Evolutionary conservation across 1,140 invertebrate genomes (phyloP), one percentile per base, ranked within the genome.

Genomic region (Diabrotica virgifera): DNA sequence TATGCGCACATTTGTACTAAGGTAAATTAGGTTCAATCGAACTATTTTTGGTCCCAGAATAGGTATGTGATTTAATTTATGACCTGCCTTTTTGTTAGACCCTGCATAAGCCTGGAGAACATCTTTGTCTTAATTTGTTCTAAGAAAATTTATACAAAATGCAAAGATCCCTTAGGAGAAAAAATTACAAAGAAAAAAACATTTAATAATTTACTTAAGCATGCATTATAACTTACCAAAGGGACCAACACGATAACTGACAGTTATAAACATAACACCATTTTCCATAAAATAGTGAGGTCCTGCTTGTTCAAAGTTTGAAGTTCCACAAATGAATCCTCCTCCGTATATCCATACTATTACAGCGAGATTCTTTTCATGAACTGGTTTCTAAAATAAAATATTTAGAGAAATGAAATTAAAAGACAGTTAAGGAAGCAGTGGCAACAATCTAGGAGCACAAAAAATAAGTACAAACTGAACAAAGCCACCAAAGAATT

Each of bases 321-420:
- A 51, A 14, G 54, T 12, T 6, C 67, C 67, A 11, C 52, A n/a
- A 8, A 51, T 51, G 51, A 65, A 69, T 35, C 60, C 67, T 36
- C 67, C 67, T 24, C 67, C 67, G 40, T 69, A 55, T 7, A 69
- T 52, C 13, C 52, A 63, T 7, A 65, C 55, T 64, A 69, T 69
- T 4, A 69, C 67, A 10, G 67, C 55, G n/a, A 62, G 50, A 40
- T 59, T 52, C 9, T 40, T 50, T 58, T 64, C 60, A 40, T 60
- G 7, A 13, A 56, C 3, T 50, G 62, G 54, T 52, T 65, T 35
- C 63, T 65, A 40, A 14, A 52, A 64, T 8, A n/a, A n/a, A n/a
- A n/a, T n/a, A n/a, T n/a, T n/a, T n/a, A n/a, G n/a, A n/a, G n/a
- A n/a, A n/a, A n/a, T n/a, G n/a, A n/a, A n/a, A n/a, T n/a, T n/a